Conservation (phyloP, 2,888 invertebrate species). For the Cheilosia urbana region DNA sequence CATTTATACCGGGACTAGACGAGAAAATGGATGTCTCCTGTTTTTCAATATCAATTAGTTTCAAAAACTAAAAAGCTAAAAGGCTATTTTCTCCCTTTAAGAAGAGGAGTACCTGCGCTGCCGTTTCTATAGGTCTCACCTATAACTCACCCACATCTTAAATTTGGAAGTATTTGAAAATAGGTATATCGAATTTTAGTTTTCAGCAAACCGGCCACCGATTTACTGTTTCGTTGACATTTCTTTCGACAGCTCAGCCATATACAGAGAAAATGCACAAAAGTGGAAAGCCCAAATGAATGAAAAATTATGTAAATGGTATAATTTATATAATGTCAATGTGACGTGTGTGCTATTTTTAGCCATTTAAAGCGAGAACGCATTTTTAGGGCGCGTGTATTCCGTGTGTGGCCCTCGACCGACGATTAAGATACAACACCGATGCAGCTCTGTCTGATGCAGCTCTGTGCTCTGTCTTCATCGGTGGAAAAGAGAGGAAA, state of each 20-base stretch:
- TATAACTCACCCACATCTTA: constrained; percentile 3
- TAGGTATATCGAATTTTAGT: background rate
- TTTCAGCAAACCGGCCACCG: background rate
- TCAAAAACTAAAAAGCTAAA: constrained; percentile 10
- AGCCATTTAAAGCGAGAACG: constrained; percentile 26
- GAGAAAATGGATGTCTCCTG: constrained; percentile 52
- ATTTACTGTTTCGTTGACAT: background rate
- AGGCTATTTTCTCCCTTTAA: constrained; percentile 14
- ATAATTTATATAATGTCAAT: constrained; percentile 66
- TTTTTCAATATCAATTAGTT: constrained; percentile 67
- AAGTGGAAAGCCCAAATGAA: constrained; percentile 51
- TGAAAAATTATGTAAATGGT: constrained; percentile 65
- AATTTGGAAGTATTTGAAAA: constrained; percentile 1
- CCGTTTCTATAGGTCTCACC: background rate
- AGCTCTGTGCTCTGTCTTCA: constrained; percentile 10
- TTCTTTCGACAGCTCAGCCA: background rate
- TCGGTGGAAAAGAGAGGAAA: constrained; percentile 9
- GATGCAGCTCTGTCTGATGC: constrained; percentile 3
- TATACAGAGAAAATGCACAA: constrained; percentile 10
- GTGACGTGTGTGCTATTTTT: constrained; percentile 62
- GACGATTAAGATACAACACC: constrained; percentile 51
- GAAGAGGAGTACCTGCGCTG: constrained; percentile 20
- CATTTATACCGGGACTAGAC: constrained; percentile 23
- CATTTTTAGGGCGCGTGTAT: constrained; percentile 63
- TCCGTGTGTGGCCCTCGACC: constrained; percentile 60